Evolutionary conservation across 2,888 invertebrate species (phyloP).

Genomic region (Baccha elongata): DNA sequence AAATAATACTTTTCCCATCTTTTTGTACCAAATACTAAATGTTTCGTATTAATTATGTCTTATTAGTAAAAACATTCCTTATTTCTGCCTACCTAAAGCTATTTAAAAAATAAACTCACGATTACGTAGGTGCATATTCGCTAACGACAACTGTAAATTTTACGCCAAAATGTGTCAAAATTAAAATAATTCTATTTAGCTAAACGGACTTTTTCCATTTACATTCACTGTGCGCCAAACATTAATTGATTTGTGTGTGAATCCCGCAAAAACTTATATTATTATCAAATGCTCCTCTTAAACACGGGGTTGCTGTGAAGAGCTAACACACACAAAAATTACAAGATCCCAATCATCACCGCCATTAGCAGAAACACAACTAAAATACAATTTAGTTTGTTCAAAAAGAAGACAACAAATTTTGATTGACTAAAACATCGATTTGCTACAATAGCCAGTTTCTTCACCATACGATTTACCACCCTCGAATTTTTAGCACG

Average conservation of each 20-base stretch:
- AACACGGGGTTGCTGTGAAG: too few relatives aligned
- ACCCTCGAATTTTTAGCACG: constrained; percentile 31
- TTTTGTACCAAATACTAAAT: too few relatives aligned
- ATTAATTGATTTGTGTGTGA: constrained; percentile 46
- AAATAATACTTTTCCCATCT: too few relatives aligned
- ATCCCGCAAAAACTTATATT: constrained; percentile 34
- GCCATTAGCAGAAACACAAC: constrained; percentile 54
- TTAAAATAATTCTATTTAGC: too few relatives aligned
- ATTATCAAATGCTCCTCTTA: constrained; percentile 10
- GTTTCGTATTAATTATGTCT: too few relatives aligned
- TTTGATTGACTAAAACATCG: constrained; percentile 5
- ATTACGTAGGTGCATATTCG: too few relatives aligned
- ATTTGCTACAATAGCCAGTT: not conserved
- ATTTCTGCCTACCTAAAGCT: too few relatives aligned
- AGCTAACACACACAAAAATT: not conserved
- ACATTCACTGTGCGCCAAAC: constrained; percentile 33
- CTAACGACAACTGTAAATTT: too few relatives aligned
- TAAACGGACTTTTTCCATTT: constrained; percentile 6
- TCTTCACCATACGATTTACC: not conserved
- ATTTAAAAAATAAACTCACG: too few relatives aligned
- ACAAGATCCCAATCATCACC: constrained; percentile 48
- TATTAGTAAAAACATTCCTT: too few relatives aligned
- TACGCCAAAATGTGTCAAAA: too few relatives aligned
- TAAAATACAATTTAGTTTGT: constrained; percentile 29
- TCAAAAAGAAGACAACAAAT: constrained; percentile 61